Conservation (phyloP, 2,113 vertebrate species). For the Sander lucioperca region DNA sequence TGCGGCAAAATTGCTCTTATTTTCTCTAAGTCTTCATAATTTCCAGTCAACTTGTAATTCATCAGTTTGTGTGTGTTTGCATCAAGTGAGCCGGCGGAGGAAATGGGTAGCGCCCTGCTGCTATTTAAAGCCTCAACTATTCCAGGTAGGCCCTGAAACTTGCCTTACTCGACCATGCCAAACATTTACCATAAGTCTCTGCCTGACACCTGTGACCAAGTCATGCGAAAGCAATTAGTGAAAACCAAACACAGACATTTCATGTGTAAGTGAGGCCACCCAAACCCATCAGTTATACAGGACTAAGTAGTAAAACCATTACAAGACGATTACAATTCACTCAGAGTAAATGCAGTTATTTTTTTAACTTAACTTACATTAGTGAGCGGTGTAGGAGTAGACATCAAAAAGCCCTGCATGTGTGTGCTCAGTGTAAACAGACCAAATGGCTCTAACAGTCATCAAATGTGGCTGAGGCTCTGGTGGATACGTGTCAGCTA, state of each 20-base stretch:
- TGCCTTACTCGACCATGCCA: slow-evolving; percentile 68
- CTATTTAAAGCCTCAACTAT: slow-evolving; percentile 80
- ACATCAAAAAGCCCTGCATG: slow-evolving; percentile 13
- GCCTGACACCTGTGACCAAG: slow-evolving; percentile 77
- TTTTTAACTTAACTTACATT: slow-evolving; percentile 41
- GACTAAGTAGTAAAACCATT: slow-evolving; percentile 67
- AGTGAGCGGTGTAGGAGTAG: slow-evolving; percentile 9
- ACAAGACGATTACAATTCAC: slow-evolving; percentile 65
- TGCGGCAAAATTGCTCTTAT: slow-evolving; percentile 79
- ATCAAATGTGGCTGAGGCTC: slow-evolving; percentile 15
- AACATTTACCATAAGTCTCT: slow-evolving; percentile 79
- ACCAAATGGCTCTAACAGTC: slow-evolving; percentile 12
- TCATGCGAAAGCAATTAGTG: slow-evolving; percentile 72
- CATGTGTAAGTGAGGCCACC: slow-evolving; percentile 61
- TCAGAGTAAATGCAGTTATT: slow-evolving; percentile 46
- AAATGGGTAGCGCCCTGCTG: slow-evolving; percentile 73
- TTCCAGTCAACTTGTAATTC: slow-evolving; percentile 85
- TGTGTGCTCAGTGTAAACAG: slow-evolving; percentile 17
- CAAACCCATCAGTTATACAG: slow-evolving; percentile 59
- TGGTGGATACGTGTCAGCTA: slow-evolving; percentile 14
- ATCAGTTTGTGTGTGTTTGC: slow-evolving; percentile 77
- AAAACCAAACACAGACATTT: slow-evolving; percentile 71
- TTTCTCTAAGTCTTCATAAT: slow-evolving; percentile 81
- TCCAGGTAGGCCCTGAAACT: slow-evolving; percentile 80
- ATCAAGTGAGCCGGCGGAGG: slow-evolving; percentile 65